These are phyloP conservation scores for Megathymus violae DNA, from an alignment of 1,140 invertebrate genomes.

Conservation along the genomic window DNA sequence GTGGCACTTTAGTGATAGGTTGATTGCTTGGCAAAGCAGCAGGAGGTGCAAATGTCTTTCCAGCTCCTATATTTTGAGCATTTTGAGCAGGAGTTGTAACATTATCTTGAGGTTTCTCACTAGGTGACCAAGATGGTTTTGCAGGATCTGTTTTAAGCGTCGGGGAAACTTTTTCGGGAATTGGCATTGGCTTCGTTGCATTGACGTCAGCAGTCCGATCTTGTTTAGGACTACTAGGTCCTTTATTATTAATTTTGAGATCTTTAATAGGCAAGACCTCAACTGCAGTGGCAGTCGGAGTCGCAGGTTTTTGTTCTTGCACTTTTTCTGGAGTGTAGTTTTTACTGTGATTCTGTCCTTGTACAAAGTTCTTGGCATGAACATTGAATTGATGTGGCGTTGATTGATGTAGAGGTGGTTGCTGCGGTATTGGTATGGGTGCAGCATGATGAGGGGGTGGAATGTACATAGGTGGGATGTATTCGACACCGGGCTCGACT, in stretches of 20 bases:
- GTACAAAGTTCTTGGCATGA: constrained; percentile 81
- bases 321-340: constrained; percentile 62
- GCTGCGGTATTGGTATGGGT: constrained; percentile 59
- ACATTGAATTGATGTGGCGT: constrained; percentile 80
- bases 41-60: constrained; percentile 58
- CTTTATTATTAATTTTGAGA: constrained; percentile 73
- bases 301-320: constrained; percentile 59
- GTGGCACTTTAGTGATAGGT: constrained; percentile 52
- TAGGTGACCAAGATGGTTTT: constrained; percentile 67
- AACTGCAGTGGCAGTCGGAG: constrained; percentile 47
- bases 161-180: constrained; percentile 63
- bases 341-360: constrained; percentile 71
- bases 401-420: constrained; percentile 56
- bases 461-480: constrained; percentile 73
- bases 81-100: constrained; percentile 17
- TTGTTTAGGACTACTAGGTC: constrained; percentile 69
- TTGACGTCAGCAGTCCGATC: constrained; percentile 49
- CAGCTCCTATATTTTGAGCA: constrained; percentile 37
- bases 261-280: constrained; percentile 78
- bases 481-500: constrained; percentile 66
- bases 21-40: constrained; percentile 44
- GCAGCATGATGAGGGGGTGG: constrained; percentile 65
- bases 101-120: constrained; percentile 53
- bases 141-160: constrained; percentile 58
- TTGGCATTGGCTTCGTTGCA: constrained; percentile 48